Conservation (phyloP, 2,113 vertebrate genomes). For the Dipodomys stephensi region DNA sequence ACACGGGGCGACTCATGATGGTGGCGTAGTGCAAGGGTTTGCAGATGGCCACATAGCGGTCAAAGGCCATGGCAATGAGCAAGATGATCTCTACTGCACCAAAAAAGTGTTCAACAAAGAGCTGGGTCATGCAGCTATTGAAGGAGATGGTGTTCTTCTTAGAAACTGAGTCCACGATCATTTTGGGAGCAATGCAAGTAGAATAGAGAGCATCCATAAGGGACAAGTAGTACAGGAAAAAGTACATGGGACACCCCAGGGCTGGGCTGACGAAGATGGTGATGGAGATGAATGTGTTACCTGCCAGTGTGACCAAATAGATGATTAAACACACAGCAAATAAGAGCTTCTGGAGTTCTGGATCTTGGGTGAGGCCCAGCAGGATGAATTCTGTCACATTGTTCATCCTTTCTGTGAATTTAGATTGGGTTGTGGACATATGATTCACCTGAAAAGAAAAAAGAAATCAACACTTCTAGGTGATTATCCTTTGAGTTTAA, state of each 20-base stretch:
- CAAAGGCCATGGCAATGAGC: conserved; percentile 43
- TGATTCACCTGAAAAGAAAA: background rate
- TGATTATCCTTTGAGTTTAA: background rate
- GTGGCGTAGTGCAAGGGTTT: background rate
- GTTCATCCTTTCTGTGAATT: background rate
- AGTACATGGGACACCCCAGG: conserved; percentile 51
- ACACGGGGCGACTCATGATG: background rate
- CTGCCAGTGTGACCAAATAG: conserved; percentile 36
- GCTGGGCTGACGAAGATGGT: conserved; percentile 36
- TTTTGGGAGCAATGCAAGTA: conserved; percentile 46
- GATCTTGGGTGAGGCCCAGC: conserved; percentile 29
- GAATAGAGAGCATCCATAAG: conserved; percentile 58
- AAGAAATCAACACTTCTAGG: background rate
- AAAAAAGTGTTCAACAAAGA: conserved; percentile 57
- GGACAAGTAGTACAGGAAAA: conserved; percentile 49
- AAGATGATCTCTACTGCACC: conserved; percentile 13
- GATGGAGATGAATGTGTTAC: conserved; percentile 38
- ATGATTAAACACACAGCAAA: background rate
- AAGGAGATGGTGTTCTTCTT: conserved; percentile 49
- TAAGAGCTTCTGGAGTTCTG: background rate
- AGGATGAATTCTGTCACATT: conserved; percentile 36
- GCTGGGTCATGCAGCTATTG: conserved; percentile 33
- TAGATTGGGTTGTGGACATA: background rate
- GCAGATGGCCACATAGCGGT: conserved; percentile 29
- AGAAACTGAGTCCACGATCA: conserved; percentile 54